phyloP scores from a whole-genome alignment of 2,888 invertebrate species.

The Marronus borbonicus region DNA sequence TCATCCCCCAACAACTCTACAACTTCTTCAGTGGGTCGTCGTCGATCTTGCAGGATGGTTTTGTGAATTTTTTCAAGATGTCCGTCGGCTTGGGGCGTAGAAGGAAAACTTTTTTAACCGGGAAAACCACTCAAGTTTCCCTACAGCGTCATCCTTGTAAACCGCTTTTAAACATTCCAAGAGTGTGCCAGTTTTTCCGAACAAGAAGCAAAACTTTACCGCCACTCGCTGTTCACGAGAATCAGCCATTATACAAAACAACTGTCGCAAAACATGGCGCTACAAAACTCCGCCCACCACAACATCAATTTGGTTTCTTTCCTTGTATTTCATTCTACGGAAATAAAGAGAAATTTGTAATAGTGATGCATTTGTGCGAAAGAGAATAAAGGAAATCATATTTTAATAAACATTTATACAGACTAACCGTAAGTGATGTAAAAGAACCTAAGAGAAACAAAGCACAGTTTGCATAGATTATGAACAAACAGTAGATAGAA shows the following conservation, averaged over 20 bases:
- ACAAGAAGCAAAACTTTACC: background rate
- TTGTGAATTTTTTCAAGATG: background rate
- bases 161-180: background rate
- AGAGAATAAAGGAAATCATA: too few species aligned
- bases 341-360: too few species aligned
- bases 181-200: background rate
- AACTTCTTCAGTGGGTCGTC: background rate
- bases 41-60: background rate
- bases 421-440: too few species aligned
- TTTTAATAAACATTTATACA: too few species aligned
- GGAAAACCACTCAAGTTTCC: background rate
- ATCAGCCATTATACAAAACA: background rate
- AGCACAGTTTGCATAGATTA: too few species aligned
- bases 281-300: too few species aligned
- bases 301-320: too few species aligned
- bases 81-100: background rate
- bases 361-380: too few species aligned
- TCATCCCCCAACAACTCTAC: background rate
- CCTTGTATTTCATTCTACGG: too few species aligned
- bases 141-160: background rate
- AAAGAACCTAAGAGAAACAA: too few species aligned
- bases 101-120: background rate
- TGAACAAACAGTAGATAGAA: too few species aligned
- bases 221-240: background rate
- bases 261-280: background rate